Evolutionary conservation across 2,113 vertebrate genomes (phyloP), one percentile per base, ranked within the genome.

Genomic region (Ascaphus truei): DNA sequence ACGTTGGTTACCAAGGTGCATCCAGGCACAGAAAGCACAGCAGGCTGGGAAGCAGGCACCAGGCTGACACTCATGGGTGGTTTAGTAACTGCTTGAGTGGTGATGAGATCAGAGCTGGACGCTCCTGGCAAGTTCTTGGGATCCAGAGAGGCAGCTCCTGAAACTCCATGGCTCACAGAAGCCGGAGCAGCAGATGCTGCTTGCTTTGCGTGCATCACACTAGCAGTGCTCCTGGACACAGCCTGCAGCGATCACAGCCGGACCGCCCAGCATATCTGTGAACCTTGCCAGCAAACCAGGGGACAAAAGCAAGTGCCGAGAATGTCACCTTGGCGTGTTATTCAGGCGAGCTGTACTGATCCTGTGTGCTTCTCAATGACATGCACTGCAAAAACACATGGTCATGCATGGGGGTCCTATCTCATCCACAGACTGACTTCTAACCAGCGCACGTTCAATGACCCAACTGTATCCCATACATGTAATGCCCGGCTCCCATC

Each of bases 1-100:
- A 67, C 79, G 58, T 78, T 80, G 29, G 60, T 51, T 36, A 53
- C 41, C 36, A 75, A 9, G 1, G 77, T 15, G 20, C 72, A 76
- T 16, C 20, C 1, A 1, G 83, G 45, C 3, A 67, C n/a, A 7
- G 59, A 7, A 1, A 22, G 26, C 39, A 30, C 57, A 13, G 34
- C 50, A 3, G 75, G 10, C 3, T 34, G 74, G 16, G 73, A 58
- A 7, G 67, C 1, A 2, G 85, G 15, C 13, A 64, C 48, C 20
- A 65, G 36, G 64, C 67, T 43, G 61, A 72, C 63, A 20, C 23
- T 26, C 22, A 50, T 51, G 2, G 83, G 57, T 23, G 68, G 69
- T 59, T 67, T 48, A 50, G 59, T 9, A 13, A 27, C 29, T 27
- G 72, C 8, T 3, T 23, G n/a, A 20, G 23, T 45, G 27, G 20